These are phyloP conservation scores for Drosophila lacteicornis DNA, from an alignment of 1,140 invertebrate genomes.

Conservation along the genomic window DNA sequence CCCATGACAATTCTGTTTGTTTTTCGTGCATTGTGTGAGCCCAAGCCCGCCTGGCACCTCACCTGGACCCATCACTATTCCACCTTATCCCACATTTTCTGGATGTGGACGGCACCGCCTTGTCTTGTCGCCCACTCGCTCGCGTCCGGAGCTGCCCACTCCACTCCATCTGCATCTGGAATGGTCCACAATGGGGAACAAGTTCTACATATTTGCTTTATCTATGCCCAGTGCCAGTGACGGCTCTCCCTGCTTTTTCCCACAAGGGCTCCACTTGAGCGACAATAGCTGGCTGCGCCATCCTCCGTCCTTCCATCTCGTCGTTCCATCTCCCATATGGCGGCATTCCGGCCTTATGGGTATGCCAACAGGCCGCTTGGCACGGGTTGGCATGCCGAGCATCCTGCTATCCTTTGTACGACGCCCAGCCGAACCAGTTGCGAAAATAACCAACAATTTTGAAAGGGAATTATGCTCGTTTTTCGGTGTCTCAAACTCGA, in stretches of 20 bases:
- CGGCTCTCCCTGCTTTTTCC: constrained; percentile 59
- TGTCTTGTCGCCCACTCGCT: constrained; percentile 68
- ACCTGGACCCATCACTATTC: constrained; percentile 21
- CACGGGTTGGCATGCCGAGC: constrained; percentile 64
- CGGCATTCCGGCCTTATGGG: constrained; percentile 33
- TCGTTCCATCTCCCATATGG: constrained; percentile 12
- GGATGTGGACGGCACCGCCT: constrained; percentile 40
- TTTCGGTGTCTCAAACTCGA: neutral
- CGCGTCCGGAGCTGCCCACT: constrained; percentile 37
- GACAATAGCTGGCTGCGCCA: constrained; percentile 26
- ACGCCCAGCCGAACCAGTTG: constrained; percentile 44
- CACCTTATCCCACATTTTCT: constrained; percentile 38
- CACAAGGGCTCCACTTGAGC: constrained; percentile 51
- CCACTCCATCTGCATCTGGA: constrained; percentile 32
- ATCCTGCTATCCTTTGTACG: constrained; percentile 39
- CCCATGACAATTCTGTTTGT: constrained; percentile 83
- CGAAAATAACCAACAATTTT: constrained; percentile 44
- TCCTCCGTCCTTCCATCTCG: constrained; percentile 19
- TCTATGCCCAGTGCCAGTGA: constrained; percentile 56
- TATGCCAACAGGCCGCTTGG: constrained; percentile 45
- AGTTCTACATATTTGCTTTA: constrained; percentile 76
- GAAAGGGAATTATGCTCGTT: constrained; percentile 23
- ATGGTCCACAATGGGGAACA: constrained; percentile 52
- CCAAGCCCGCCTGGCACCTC: constrained; percentile 54
- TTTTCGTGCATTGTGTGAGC: constrained; percentile 79